Conservation (phyloP, 2,888 invertebrate genomes). For the Latrodectus hesperus region DNA sequence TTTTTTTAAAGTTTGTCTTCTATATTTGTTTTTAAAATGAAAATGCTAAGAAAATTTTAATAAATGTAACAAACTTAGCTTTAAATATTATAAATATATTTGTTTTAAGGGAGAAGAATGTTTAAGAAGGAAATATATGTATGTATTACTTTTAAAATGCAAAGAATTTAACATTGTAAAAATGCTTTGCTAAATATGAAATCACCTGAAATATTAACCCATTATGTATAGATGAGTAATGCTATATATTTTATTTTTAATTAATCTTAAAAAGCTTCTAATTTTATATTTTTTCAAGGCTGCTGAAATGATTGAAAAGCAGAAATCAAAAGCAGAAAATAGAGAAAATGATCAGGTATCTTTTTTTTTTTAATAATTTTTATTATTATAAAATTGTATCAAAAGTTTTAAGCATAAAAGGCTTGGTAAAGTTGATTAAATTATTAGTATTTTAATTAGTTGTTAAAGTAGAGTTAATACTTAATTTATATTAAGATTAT, state of each 20-base stretch:
- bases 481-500: neutral
- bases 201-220: neutral
- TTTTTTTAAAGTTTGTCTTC: too few species aligned
- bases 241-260: neutral
- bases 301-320: slow-evolving; percentile 53
- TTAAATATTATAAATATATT: too few species aligned
- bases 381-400: neutral
- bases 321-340: slow-evolving; percentile 35
- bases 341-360: neutral
- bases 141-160: too few species aligned
- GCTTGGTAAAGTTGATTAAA: neutral
- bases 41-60: too few species aligned
- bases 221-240: neutral
- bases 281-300: slow-evolving; percentile 37
- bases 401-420: neutral
- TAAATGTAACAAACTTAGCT: too few species aligned
- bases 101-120: too few species aligned
- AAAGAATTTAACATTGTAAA: too few species aligned
- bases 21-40: too few species aligned
- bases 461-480: neutral
- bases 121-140: too few species aligned
- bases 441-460: neutral
- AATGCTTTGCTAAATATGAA: too few species aligned
- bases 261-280: neutral
- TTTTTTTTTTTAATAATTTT: neutral